Evolutionary conservation across 2,888 invertebrate species (phyloP), one percentile per base, ranked within the genome.

Genomic region (Andrena minutula): DNA sequence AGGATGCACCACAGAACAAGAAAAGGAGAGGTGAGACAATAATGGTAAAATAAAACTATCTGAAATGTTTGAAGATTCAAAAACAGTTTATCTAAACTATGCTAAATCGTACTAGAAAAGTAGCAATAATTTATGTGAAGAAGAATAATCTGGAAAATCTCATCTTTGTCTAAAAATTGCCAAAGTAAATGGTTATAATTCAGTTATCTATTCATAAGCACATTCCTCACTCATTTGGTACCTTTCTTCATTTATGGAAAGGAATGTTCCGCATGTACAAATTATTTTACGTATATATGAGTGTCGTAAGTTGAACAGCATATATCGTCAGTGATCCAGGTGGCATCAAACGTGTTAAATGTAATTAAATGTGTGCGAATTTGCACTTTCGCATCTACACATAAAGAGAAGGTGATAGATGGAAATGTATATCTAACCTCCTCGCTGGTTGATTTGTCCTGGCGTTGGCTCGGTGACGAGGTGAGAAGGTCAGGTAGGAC

Each of bases 401-500:
- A 16, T 26, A 60, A 56, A 10, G 1, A 58, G 26, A 49, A 26
- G 41, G 28, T 26, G 16, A 58, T n/a, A 32, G 10, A 28, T 10
- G n/a, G 53, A 20, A 63, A 28, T 58, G 64, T 68, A 47, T 80
- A 79, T 88, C 95, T 96, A 95, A 99, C 99, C 98, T 99, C 99
- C 94, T 99, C 99, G 93, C 98, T 98, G 91, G 97, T 97, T 88
- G 98, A 97, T 94, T 98, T 98, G 95, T 99, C 99, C 93, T 97
- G 97, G 72, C 98, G 95, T 90, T 97, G 97, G 88, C 97, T 96
- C 80, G 98, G 98, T 49, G 98, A 98, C 88, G 97, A 97, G 93
- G 98, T 99, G 88, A 99, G 96, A 89, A 99, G 96, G 95, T 99
- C 99, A 73, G 99, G 99, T 89, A 99, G 95, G 75, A 99, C 99